Percentiles rank a stretch among this genome's conserved stretches.
phyloP scores from a whole-genome alignment of 2,113 vertebrate genomes.

The Bubalus kerabau region DNA sequence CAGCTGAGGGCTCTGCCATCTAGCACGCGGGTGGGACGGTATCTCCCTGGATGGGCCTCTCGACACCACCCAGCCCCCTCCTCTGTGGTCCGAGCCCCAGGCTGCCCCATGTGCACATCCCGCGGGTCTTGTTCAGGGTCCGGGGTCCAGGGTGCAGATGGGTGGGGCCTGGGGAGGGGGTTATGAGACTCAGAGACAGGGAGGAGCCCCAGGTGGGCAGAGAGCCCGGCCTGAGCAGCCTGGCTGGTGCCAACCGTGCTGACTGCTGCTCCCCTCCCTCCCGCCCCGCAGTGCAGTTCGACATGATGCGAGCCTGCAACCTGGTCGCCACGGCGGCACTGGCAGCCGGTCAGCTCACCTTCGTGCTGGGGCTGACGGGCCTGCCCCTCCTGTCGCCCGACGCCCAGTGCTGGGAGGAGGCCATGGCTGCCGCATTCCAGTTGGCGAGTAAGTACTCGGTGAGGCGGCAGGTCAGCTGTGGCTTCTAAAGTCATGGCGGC shows the following conservation, averaged over 20 bases:
- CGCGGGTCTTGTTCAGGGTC: not conserved
- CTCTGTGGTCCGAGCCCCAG: not conserved
- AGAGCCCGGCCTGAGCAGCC: not conserved
- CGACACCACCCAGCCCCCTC: accelerated
- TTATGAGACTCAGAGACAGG: not conserved
- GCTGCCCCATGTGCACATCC: not conserved
- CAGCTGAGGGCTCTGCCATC: not conserved
- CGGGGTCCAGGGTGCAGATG: accelerated
- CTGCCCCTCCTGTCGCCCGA: constrained; percentile 90
- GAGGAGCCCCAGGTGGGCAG: not conserved
- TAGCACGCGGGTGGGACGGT: accelerated
- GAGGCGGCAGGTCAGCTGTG: no score
- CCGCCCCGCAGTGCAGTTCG: constrained; percentile 91
- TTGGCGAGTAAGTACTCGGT: constrained; percentile 91
- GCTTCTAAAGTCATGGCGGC: accelerated
- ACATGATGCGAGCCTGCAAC: constrained; percentile 99
- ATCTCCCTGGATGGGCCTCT: not conserved
- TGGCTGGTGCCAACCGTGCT: accelerated
- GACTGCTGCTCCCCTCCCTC: not conserved
- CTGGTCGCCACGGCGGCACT: constrained; percentile 94
- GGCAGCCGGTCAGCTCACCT: constrained; percentile 93
- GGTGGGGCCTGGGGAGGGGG: not conserved
- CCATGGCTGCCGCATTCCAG: constrained; percentile 96
- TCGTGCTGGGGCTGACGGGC: constrained; percentile 90
- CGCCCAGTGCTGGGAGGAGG: constrained; percentile 99